A percentile compares a stretch with the other conserved stretches of the same genome.
phyloP scores from a whole-genome alignment of 2,888 invertebrate species.

The Cheilosia vulpina region DNA sequence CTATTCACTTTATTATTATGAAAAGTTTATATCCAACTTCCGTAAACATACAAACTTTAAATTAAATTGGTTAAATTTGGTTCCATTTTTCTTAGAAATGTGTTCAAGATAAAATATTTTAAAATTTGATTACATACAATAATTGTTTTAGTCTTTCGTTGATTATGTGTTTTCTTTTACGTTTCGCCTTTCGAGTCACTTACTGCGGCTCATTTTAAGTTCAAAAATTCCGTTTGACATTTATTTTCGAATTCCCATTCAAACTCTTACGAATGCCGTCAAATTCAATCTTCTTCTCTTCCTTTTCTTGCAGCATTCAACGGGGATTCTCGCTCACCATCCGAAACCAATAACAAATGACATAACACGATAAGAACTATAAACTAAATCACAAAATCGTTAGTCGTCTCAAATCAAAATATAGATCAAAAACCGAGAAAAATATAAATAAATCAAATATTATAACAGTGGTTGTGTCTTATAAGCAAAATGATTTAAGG shows the following conservation, averaged over 20 bases:
- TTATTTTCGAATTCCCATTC: constrained; percentile 4
- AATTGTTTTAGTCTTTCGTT: not conserved
- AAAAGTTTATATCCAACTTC: too few species aligned
- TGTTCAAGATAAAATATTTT: too few species aligned
- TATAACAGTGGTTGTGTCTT: constrained; percentile 76
- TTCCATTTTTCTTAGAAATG: too few species aligned
- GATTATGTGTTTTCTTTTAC: not conserved
- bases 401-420: constrained; percentile 58
- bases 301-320: constrained; percentile 57
- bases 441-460: constrained; percentile 64
- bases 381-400: constrained; percentile 32
- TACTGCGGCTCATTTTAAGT: constrained; percentile 15
- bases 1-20: too few species aligned
- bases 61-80: too few species aligned
- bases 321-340: constrained; percentile 39
- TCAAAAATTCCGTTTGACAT: not conserved
- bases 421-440: constrained; percentile 1
- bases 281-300: constrained; percentile 46
- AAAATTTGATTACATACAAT: too few species aligned
- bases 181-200: not conserved
- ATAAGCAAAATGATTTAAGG: constrained; percentile 70
- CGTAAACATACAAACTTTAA: too few species aligned
- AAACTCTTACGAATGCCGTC: not conserved
- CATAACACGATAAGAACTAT: constrained; percentile 42
- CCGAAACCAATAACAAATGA: constrained; percentile 41